These are phyloP conservation scores for Scaptomyza reducta DNA, from an alignment of 2,888 invertebrate genomes.

Conservation along the genomic window DNA sequence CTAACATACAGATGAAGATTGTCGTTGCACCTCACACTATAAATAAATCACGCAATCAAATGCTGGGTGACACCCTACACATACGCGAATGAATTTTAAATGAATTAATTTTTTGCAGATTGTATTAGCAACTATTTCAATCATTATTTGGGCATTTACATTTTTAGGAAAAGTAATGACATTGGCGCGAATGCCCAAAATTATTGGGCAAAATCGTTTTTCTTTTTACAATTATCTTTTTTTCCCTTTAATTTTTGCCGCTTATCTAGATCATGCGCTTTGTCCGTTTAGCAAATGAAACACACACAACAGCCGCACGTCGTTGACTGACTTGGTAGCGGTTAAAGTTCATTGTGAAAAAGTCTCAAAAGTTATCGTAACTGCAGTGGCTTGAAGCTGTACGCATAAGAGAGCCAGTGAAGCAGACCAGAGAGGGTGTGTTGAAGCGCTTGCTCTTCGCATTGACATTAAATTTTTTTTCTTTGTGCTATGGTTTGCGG, in stretches of 20 bases:
- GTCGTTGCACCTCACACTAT: neutral
- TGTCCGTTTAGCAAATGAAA: conserved; percentile 32
- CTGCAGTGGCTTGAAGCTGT: conserved; percentile 13
- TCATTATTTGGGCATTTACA: neutral
- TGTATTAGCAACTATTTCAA: neutral
- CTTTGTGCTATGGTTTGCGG: neutral
- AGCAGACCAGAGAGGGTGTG: conserved; percentile 24
- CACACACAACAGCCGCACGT: conserved; percentile 42
- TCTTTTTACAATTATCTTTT: conserved; percentile 29
- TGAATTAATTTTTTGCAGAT: neutral
- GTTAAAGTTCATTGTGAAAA: conserved; percentile 16
- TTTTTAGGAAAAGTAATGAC: neutral
- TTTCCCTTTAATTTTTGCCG: conserved; percentile 26
- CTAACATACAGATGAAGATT: conserved; percentile 61
- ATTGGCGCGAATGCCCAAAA: neutral
- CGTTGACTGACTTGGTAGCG: conserved; percentile 44
- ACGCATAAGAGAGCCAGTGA: conserved; percentile 9
- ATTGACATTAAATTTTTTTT: conserved; percentile 50
- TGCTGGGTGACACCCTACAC: neutral
- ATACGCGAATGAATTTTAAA: neutral
- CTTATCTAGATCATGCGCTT: conserved; percentile 11
- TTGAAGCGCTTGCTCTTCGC: conserved; percentile 48
- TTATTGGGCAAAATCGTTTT: neutral
- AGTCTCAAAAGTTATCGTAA: conserved; percentile 31
- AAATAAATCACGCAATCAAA: neutral